Evolutionary conservation across 2,797 vertebrate genomes (phyloP), one percentile per base, ranked within the genome.

Genomic region (Ctenopoma multispine): DNA sequence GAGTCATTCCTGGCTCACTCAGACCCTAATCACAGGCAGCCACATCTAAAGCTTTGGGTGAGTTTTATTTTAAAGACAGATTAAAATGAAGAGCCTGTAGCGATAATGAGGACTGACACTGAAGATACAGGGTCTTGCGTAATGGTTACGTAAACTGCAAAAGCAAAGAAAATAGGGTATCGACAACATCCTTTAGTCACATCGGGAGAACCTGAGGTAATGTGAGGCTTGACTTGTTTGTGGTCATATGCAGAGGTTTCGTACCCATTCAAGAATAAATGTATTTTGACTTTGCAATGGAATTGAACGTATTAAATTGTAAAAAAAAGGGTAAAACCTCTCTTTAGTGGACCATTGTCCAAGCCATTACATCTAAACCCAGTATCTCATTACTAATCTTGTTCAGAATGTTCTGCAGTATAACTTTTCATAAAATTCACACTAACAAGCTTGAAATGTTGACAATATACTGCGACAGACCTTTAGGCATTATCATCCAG

Each of bases 61-160:
- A 49, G 84, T 81, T 77, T 88, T 78, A 75, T 60, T 79, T 83
- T 77, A 83, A 88, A 80, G 77, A 79, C 83, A 78, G 84, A 90
- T 90, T 88, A 87, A 84, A 82, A 74, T 18, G 72, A 60, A 74
- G 72, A 64, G 60, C 84, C 87, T 21, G 40, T 63, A 29, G 86
- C 72, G 62, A 75, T 88, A 89, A 89, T 82, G 79, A 87, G 63
- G 68, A n/a, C 53, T 2, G 46, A 84, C 81, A 81, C 85, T 75
- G 46, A 71, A 69, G 72, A 80, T 75, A 77, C 63, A 51, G 61
- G 29, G 23, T 65, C 69, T 84, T 84, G 77, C 78, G 66, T 82
- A 87, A 90, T 66, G 67, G 76, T 90, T 86, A 82, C 59, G 29
- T 85, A 88, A 89, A 71, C 56, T 4, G 43, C 40, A n/a, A 61